These are phyloP conservation scores for Rana temporaria DNA, from an alignment of 2,113 vertebrate species.

Conservation along the genomic window DNA sequence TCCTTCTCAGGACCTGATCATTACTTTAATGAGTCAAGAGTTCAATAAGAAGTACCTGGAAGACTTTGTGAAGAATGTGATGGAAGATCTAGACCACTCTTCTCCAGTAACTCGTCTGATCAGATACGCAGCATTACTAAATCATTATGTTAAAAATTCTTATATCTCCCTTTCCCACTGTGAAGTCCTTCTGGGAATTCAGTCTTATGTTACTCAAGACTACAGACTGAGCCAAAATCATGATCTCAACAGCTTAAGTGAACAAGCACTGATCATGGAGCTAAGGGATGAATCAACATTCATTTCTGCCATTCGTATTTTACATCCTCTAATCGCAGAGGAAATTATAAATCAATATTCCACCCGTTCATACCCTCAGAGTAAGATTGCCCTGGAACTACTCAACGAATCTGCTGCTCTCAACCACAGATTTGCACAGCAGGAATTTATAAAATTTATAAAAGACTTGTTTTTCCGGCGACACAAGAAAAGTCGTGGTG, in stretches of 20 bases:
- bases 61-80: constrained; percentile 72
- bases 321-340: constrained; percentile 80
- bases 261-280: constrained; percentile 79
- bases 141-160: constrained; percentile 80
- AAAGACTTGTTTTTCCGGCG: constrained; percentile 77
- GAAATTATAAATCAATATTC: constrained; percentile 81
- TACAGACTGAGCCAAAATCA: constrained; percentile 23
- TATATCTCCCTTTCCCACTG: constrained; percentile 83
- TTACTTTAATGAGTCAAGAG: constrained; percentile 80
- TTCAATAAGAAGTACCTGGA: constrained; percentile 69
- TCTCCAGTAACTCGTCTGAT: constrained; percentile 72
- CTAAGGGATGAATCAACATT: constrained; percentile 74
- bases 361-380: constrained; percentile 67
- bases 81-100: constrained; percentile 69
- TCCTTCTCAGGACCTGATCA: constrained; percentile 69
- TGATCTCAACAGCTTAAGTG: constrained; percentile 60
- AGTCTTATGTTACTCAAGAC: too few relatives aligned
- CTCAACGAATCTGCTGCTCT: constrained; percentile 73
- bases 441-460: constrained; percentile 71
- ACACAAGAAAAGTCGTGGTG: constrained; percentile 74
- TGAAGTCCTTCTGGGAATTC: constrained; percentile 73
- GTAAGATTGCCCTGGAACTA: constrained; percentile 73
- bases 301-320: constrained; percentile 77
- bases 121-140: constrained; percentile 78
- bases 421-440: constrained; percentile 77